A percentile compares a stretch with the other conserved stretches of the same genome.
Conservation (phyloP, 2,113 vertebrate species). For the Archocentrus centrarchus region DNA sequence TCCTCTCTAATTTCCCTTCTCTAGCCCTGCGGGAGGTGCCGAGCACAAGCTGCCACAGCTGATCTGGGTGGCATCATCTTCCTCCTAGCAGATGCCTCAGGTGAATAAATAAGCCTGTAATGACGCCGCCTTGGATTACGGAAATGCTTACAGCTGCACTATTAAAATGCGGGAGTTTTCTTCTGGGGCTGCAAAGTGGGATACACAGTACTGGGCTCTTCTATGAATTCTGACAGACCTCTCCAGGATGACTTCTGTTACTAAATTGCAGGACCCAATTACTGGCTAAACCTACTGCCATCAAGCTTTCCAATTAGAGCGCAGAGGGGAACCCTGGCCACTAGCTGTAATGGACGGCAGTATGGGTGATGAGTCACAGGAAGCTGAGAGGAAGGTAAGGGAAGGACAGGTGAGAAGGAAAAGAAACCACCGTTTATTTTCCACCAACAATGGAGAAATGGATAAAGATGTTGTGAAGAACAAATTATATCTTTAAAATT, state of each 20-base stretch:
- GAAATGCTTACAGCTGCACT: constrained; percentile 77
- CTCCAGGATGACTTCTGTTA: constrained; percentile 67
- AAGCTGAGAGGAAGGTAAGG: background rate
- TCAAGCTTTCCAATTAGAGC: constrained; percentile 80
- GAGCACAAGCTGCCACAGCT: constrained; percentile 71
- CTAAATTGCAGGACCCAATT: constrained; percentile 77
- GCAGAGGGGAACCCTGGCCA: constrained; percentile 48
- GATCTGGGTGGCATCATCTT: constrained; percentile 67
- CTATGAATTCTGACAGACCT: constrained; percentile 73
- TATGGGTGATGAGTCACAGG: constrained; percentile 16
- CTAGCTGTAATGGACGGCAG: constrained; percentile 63
- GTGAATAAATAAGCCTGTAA: constrained; percentile 81
- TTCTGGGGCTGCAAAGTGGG: constrained; percentile 41
- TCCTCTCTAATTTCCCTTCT: constrained; percentile 73
- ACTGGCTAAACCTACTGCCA: constrained; percentile 75
- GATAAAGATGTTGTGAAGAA: constrained; percentile 1
- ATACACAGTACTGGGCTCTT: constrained; percentile 43
- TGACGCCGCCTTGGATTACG: constrained; percentile 78
- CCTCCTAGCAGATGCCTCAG: constrained; percentile 56
- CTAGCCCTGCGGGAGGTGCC: constrained; percentile 66
- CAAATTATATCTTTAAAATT: constrained; percentile 4
- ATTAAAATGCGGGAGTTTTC: constrained; percentile 74
- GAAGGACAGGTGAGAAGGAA: background rate
- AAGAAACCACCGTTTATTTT: constrained; percentile 24
- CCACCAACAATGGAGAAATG: background rate